Evolutionary conservation across 2,888 invertebrate species (phyloP), one percentile per base, ranked within the genome.

Genomic region (Theodoxus fluviatilis): DNA sequence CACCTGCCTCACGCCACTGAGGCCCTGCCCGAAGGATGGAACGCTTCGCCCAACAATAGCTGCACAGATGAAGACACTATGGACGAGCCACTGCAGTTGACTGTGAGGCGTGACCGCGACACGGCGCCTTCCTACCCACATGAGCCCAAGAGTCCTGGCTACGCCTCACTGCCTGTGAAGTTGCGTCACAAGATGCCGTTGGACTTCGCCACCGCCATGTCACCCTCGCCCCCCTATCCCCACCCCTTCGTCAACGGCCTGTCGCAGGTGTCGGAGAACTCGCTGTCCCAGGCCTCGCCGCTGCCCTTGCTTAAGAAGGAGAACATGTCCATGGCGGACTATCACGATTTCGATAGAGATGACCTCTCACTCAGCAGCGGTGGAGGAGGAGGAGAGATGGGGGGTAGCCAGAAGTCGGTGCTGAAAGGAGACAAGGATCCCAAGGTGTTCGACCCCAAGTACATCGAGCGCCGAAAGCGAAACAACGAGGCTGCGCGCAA

Each of bases 401-500:
- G 22, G 4, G 40, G 63, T 38, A 57, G 33, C 33, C 57, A 22
- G n/a, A 22, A 52, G 22, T 7, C 22, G 7, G 33, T 22, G 4
- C 37, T 63, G 1, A 71, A 68, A 47, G 69, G 72, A 31, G 43
- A 74, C 1, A 66, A 69, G 0, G 72, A 72, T 12, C 74, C 75
- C 7, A 75, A 78, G 67, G 76, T 78, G 37, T 35, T 78, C 40
- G 82, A 81, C 68, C 81, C 80, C 15, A 84, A 83, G 69, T 89
- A 88, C 74, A 79, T 85, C 38, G 89, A 89, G 72, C 79, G 88
- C n/a, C 80, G 89, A 3, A 78, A 84, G 22, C 75, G 87, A 35
- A 89, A 89, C 78, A 89, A 89, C 77, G 88, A 88, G 76, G 89
- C 88, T 6, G 88, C 88, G 3, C 80, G 88, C 71, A 83, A 87